phyloP scores from a whole-genome alignment of 2,113 vertebrate species.

The Bombycilla garrulus region DNA sequence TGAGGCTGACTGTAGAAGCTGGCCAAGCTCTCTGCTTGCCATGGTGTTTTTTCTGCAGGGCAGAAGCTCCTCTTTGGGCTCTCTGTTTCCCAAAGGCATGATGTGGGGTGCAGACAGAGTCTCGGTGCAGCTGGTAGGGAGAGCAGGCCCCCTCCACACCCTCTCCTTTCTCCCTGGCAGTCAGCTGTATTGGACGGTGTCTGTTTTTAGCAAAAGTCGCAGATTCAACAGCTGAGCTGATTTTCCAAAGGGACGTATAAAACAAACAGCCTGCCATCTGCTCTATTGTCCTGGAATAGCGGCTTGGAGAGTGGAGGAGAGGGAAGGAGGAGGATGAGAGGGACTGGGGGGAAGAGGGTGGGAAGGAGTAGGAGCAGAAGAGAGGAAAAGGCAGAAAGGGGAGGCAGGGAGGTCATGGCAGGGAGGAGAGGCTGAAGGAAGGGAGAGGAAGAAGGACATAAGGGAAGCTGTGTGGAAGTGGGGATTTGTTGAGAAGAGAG shows the following conservation, averaged over 20 bases:
- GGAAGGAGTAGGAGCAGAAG: neutral
- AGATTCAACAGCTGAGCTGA: constrained; percentile 62
- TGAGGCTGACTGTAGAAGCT: neutral
- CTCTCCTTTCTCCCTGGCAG: neutral
- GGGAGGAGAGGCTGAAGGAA: neutral
- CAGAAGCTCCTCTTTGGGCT: neutral
- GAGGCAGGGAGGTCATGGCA: neutral
- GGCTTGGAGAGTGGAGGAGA: constrained; percentile 32
- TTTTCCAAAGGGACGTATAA: constrained; percentile 67
- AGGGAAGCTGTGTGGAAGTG: neutral
- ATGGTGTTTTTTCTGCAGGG: neutral
- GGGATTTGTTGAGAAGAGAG: neutral
- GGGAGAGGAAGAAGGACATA: neutral
- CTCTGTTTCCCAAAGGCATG: neutral
- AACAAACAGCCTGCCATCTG: constrained; percentile 72
- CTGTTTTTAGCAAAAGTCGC: constrained; percentile 70
- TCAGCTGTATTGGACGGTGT: constrained; percentile 4
- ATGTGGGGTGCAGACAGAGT: neutral
- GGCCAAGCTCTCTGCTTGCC: neutral
- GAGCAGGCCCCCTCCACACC: neutral
- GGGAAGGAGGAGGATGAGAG: neutral
- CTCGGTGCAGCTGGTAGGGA: neutral
- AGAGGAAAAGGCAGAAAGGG: neutral
- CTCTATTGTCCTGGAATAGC: constrained; percentile 75
- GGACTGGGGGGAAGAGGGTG: neutral